Base-by-base conservation (phyloP, 2,888 invertebrate genomes). In the Calameuta idolon region DNA sequence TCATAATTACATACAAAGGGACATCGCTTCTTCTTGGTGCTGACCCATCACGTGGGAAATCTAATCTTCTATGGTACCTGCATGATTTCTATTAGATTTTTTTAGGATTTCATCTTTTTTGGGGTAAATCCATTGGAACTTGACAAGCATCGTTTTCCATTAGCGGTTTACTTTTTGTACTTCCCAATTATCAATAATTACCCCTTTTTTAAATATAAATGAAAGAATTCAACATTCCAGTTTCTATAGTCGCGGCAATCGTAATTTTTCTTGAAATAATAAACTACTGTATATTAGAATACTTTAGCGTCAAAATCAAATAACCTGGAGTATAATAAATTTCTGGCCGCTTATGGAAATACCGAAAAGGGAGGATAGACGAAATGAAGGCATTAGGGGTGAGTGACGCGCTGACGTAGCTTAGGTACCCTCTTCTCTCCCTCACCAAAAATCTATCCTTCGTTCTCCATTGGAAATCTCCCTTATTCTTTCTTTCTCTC, bases 281-380 rank as follows among this genome's bases (percentile, higher is more conserved):
- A 40, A 40, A 88, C 90, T 89, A 90, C 85, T 87, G 89, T 87
- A 87, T 87, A 89, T 90, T 90, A 89, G 86, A 87, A 88, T 85
- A 90, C 90, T 90, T 90, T 88, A 90, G 88, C 86, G 85, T 83
- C 79, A 83, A 90, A 91, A 91, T 90, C 90, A 88, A 91, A 90
- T 91, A 90, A 90, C 86, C 86, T 82, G 83, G 81, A 80, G 77
- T 83, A 85, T 90, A 90, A 90, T 87, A 86, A 89, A 86, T 86
- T 90, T 90, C 87, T 84, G 85, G 83, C 83, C 85, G 85, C 86
- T 86, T 83, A 84, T 86, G 86, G 84, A 87, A 89, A 89, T 87
- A 85, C 81, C 68, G 79, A 80, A 80, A 81, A 79, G 77, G 75
- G 79, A 81, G 82, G 81, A 82, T 85, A 85, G 84, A 87, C 84